These are phyloP conservation scores for Bufo gargarizans DNA, from an alignment of 2,113 vertebrate species.

Conservation along the genomic window DNA sequence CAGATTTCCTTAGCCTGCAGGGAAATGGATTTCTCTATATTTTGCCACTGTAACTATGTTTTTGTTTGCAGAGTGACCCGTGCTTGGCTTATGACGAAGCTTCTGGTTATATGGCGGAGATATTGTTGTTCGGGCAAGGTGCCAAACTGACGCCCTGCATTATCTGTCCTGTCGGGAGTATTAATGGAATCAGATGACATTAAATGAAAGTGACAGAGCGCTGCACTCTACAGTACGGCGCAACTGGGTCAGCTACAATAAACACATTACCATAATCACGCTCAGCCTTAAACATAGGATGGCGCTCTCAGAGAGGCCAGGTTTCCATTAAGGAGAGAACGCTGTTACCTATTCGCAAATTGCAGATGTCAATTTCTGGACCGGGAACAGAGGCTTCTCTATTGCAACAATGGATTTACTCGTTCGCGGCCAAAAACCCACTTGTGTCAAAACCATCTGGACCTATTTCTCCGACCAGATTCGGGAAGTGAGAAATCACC, in stretches of 20 bases:
- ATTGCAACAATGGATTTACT: background rate
- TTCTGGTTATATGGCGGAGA: conserved; percentile 46
- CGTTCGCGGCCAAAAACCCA: background rate
- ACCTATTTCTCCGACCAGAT: background rate
- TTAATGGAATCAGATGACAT: conserved; percentile 50
- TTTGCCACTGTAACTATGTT: conserved; percentile 21
- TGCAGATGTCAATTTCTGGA: background rate
- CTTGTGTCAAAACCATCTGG: background rate
- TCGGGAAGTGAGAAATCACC: background rate
- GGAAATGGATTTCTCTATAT: conserved; percentile 34
- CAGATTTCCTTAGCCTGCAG: conserved; percentile 31
- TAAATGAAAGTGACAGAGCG: conserved; percentile 55
- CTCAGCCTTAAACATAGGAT: background rate
- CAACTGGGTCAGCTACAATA: conserved; percentile 52
- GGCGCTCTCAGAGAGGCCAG: background rate
- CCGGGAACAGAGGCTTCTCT: background rate
- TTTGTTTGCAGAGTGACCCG: conserved; percentile 46
- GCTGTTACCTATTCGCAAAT: background rate
- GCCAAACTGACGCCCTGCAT: conserved; percentile 48
- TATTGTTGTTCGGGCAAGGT: conserved; percentile 40
- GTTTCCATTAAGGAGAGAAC: background rate
- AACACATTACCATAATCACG: background rate
- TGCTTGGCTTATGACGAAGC: conserved; percentile 35
- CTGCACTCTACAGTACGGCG: conserved; percentile 24
- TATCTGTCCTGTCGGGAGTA: conserved; percentile 48